These are phyloP conservation scores for Ridgeia piscesae DNA, from an alignment of 1,140 invertebrate species.

Conservation along the genomic window DNA sequence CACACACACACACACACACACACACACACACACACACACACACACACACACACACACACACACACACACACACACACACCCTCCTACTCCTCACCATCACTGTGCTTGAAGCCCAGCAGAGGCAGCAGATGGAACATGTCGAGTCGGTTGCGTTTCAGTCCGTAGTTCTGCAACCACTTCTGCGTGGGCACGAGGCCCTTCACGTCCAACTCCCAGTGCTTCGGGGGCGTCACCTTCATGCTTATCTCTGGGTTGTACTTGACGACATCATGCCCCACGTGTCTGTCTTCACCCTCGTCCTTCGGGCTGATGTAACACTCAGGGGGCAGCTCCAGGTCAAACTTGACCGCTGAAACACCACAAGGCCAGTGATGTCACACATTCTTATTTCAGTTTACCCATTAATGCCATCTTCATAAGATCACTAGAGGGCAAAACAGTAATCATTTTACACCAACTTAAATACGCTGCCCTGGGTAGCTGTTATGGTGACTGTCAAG, in stretches of 20 bases:
- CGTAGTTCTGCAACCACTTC: conserved; percentile 55
- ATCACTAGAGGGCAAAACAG: too few relatives aligned
- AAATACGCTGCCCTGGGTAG: too few relatives aligned
- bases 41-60: too few relatives aligned
- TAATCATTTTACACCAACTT: too few relatives aligned
- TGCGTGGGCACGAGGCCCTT: conserved; percentile 43
- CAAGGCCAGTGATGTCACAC: background rate
- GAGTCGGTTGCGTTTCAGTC: conserved; percentile 49
- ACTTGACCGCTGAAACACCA: conserved; percentile 39
- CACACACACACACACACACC: too few relatives aligned
- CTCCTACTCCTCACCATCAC: conserved; percentile 48
- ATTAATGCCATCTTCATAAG: too few relatives aligned
- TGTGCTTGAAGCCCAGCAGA: conserved; percentile 55
- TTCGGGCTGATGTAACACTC: background rate
- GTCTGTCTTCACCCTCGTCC: background rate
- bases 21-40: too few relatives aligned
- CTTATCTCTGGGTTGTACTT: conserved; percentile 39
- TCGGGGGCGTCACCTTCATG: conserved; percentile 36
- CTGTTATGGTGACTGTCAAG: too few relatives aligned
- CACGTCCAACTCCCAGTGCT: conserved; percentile 51
- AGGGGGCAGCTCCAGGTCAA: conserved; percentile 37
- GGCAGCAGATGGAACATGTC: conserved; percentile 49
- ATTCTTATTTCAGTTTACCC: too few relatives aligned
- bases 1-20: too few relatives aligned
- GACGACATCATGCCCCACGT: background rate